Evolutionary conservation across 2,888 invertebrate species (phyloP), one percentile per base, ranked within the genome.

Genomic region (Cephus rjabovi): DNA sequence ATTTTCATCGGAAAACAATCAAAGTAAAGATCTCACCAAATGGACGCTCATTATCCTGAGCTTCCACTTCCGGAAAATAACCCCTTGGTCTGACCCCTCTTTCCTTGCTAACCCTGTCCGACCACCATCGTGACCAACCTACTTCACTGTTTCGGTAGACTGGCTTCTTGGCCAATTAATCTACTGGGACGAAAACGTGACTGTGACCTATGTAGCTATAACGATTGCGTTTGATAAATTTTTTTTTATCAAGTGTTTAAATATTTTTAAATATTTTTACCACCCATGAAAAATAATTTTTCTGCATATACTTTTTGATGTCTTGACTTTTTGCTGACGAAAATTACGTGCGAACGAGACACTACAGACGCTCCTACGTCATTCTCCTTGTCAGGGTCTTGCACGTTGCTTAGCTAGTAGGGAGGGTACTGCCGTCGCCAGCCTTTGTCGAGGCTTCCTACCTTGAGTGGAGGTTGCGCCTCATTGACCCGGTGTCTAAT

Each of bases 401-500:
- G 56, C 15, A 23, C 56, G 56, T 23, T 56, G 56, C 56, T 56
- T 56, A 56, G 23, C 56, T 23, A 56, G 56, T 56, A 56, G 56
- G 56, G 56, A 56, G 9, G 56, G 56, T 23, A 56, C 56, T 56
- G 9, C 2, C 6, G 56, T 56, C 23, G 56, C 23, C 56, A 56
- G 56, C 23, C 56, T 56, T 56, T 56, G 56, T 56, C 23, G 56
- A 23, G 23, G 23, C 56, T 56, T 56, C 23, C 23, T 31, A 12
- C 23, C 23, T 31, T 4, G 56, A 56, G 56, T 56, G 23, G 23
- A 56, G 23, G 23, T 23, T 56, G 56, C 83, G 82, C 85, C 86
- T 87, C 88, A 87, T 88, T 88, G 89, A 89, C 89, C 88, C 83
- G 84, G 78, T 80, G 84, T 87, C 87, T 89, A 89, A 89, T 89